Evolutionary conservation across 2,797 vertebrate species (phyloP), one percentile per base, ranked within the genome.

Genomic region (Tokudaia tokunoshimensis): DNA sequence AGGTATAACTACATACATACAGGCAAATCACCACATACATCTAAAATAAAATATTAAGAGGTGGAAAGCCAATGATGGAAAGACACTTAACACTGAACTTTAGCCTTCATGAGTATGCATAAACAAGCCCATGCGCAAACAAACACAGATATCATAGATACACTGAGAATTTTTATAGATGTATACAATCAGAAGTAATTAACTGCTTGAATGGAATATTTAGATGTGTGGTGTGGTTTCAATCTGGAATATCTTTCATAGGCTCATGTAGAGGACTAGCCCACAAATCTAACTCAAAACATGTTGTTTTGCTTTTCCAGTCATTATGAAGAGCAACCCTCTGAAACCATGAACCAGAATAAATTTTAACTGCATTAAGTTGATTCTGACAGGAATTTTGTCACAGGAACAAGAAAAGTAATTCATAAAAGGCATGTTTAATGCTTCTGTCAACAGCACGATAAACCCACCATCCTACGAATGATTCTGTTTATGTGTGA

Each of bases 201-300:
- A 83, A 12, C 34, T 87, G 26, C 52, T 92, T 88, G 84, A 89
- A 84, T 24, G 31, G n/a, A 95, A 19, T 47, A 87, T 74, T 93
- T 85, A 93, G 29, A 87, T 22, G 15, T 24, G 24, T 76, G 41
- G n/a, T 61, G n/a, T 61, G 37, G 55, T 24, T 89, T 57, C 29
- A 76, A 34, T 75, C 37, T 89, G 86, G 37, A 89, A 24, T 59
- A 14, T 78, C 29, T 61, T 41, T 41, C 55, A 57, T 31, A 61
- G 29, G 41, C 19, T 76, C 41, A 76, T 89, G 55, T 61, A 47
- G 72, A 89, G 57, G 29, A 47, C 29, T 41, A 63, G 29, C 6
- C 2, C 19, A 47, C 72, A 76, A 31, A 57, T 20, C 6, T 29
- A 52, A 47, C 20, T 61, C 72, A 31, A 76, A 1, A 9, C 34